Evolutionary conservation across 2,113 vertebrate genomes (phyloP).

Genomic region (Dromiciops gliroides): DNA sequence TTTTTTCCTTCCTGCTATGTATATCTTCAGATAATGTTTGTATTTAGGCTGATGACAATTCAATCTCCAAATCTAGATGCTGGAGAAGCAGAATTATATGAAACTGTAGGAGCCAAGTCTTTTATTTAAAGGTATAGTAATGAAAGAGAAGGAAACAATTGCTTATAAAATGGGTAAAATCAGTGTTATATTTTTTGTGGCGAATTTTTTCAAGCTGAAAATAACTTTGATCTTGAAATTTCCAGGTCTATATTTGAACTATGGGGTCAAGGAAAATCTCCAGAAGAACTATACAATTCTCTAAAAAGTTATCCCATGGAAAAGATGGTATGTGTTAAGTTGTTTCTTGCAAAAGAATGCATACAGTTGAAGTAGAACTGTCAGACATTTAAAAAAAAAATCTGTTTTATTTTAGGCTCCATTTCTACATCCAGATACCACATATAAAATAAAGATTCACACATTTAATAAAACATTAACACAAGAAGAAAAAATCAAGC

Average conservation of each 20-base stretch:
- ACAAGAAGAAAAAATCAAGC: constrained; percentile 91
- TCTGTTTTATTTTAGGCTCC: constrained; percentile 85
- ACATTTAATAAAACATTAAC: constrained; percentile 96
- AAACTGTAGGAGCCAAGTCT: neutral
- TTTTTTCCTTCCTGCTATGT: constrained; percentile 6
- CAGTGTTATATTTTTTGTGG: neutral
- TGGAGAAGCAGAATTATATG: neutral
- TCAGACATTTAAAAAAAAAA: constrained; percentile 44
- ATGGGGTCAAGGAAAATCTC: constrained; percentile 93
- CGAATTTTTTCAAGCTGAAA: constrained; percentile 18
- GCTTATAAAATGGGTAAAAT: neutral
- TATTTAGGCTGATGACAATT: neutral
- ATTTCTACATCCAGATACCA: constrained; percentile 89
- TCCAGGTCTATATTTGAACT: constrained; percentile 96
- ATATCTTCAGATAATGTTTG: neutral
- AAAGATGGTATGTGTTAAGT: constrained; percentile 87
- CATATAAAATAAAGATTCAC: constrained; percentile 95
- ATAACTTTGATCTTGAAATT: constrained; percentile 52
- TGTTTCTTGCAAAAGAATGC: neutral
- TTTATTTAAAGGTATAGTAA: constrained; percentile 11
- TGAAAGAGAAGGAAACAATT: constrained; percentile 6
- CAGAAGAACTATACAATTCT: constrained; percentile 89
- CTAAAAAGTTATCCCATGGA: constrained; percentile 89
- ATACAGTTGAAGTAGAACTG: neutral
- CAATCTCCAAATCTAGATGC: constrained; percentile 17